These are phyloP conservation scores for Tragelaphus scriptus DNA, from an alignment of 2,113 vertebrate species.

Conservation along the genomic window DNA sequence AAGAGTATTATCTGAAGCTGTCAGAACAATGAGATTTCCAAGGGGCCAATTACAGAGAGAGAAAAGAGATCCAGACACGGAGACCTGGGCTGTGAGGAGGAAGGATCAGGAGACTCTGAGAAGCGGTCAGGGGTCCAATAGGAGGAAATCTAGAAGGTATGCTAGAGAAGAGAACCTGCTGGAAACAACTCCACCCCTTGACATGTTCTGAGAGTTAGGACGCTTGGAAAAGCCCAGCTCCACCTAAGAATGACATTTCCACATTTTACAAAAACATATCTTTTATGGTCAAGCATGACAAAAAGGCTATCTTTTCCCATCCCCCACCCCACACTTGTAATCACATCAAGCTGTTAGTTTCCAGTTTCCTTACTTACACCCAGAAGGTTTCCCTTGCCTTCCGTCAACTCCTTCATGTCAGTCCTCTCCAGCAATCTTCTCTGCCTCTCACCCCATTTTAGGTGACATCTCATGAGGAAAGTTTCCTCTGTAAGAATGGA, in stretches of 20 bases:
- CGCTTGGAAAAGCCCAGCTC: not conserved
- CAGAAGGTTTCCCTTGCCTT: not conserved
- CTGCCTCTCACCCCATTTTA: not conserved
- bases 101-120: not conserved
- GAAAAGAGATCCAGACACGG: not conserved
- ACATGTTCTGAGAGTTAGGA: not conserved
- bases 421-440: not conserved
- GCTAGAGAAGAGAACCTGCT: not conserved
- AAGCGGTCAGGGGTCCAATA: rapidly evolving
- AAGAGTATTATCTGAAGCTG: not conserved
- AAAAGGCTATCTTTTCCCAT: not conserved
- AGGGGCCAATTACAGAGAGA: not conserved
- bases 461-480: not conserved
- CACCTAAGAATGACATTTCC: not conserved
- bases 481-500: not conserved
- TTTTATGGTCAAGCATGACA: not conserved
- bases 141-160: not conserved
- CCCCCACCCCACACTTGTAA: not conserved
- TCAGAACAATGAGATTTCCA: not conserved
- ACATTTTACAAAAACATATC: not conserved
- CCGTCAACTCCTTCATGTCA: not conserved
- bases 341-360: not conserved
- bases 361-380: not conserved
- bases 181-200: not conserved
- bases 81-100: not conserved